phyloP scores from a whole-genome alignment of 2,888 invertebrate genomes.

The Prosopocoilus inquinatus region DNA sequence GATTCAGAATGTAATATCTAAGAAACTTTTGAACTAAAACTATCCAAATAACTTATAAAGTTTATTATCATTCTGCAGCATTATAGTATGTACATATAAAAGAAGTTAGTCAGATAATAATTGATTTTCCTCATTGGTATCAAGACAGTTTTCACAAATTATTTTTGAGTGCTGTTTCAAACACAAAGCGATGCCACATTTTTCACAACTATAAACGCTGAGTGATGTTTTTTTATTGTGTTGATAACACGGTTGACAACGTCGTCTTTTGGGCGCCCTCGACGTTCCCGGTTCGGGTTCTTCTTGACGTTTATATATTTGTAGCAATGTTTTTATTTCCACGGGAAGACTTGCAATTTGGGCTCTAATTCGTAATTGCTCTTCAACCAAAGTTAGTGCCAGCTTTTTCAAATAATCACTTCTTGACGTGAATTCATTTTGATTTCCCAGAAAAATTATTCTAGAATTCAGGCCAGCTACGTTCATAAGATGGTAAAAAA shows the following conservation, averaged over 20 bases:
- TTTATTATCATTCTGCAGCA: too few relatives aligned
- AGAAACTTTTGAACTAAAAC: too few relatives aligned
- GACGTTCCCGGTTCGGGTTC: background rate
- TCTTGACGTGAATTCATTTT: constrained; percentile 3
- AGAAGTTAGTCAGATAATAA: too few relatives aligned
- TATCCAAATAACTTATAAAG: too few relatives aligned
- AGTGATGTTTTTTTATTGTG: constrained; percentile 4
- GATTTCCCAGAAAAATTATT: constrained; percentile 9
- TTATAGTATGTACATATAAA: too few relatives aligned
- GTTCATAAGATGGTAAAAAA: constrained; percentile 15
- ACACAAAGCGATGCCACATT: background rate
- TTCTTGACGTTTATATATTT: constrained; percentile 10
- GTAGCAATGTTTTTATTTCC: constrained; percentile 4
- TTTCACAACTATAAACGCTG: constrained; percentile 7
- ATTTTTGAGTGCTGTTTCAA: constrained; percentile 2
- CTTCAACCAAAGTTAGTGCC: constrained; percentile 4
- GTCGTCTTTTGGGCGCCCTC: constrained; percentile 4
- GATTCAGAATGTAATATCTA: too few relatives aligned
- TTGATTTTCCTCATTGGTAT: background rate
- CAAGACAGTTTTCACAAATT: background rate
- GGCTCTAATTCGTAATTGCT: constrained; percentile 7
- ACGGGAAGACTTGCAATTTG: constrained; percentile 3
- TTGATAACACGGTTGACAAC: constrained; percentile 7
- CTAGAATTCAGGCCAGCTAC: constrained; percentile 9
- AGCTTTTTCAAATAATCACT: constrained; percentile 7